Base-by-base conservation (phyloP, 2,888 invertebrate species). In the Leptopilina myrica region DNA sequence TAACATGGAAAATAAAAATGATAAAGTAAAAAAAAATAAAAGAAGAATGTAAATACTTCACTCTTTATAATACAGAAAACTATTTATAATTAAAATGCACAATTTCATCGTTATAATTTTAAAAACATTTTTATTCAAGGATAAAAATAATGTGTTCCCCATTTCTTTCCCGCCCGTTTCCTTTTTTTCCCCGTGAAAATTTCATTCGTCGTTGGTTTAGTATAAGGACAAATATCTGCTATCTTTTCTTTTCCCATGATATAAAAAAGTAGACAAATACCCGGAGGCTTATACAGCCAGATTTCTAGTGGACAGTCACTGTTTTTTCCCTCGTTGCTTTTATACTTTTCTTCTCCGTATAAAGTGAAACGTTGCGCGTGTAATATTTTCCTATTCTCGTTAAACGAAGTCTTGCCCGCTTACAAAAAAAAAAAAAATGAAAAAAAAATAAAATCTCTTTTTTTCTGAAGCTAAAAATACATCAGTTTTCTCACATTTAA, bases 271-370 rank as follows among this genome's bases (percentile, higher is more conserved):
- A 49, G 49, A 67, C 53, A 69, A 69, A 69, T 69, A 69, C 49
- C 69, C 69, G 4, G 53, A 69, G 69, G 69, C 69, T 69, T 69
- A 33, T 33, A 69, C 49, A 53, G 53, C 69, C 49, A 69, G 53
- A 53, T 69, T 69, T 69, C 69, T 26, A 69, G 69, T 69, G 26
- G 69, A 69, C 69, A 49, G 26, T 14, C 69, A 69, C 26, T 69
- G 69, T 14, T 69, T 69, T 69, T 62, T 20, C 49, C 56, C 26
- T 26, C 12, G 49, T 8, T 43, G 26, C 14, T 49, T 49, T 53
- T 53, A 53, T 69, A 67, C 49, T 69, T 69, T 53, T 53, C 53
- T 20, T 15, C 12, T 69, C 46, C 2, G 26, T 69, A 69, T 69
- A 69, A 49, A 69, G 53, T 69, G 69, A 69, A 49, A 69, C n/a